Conservation (phyloP, 2,113 vertebrate species). For the Stomatorhinus ivindoensis region DNA sequence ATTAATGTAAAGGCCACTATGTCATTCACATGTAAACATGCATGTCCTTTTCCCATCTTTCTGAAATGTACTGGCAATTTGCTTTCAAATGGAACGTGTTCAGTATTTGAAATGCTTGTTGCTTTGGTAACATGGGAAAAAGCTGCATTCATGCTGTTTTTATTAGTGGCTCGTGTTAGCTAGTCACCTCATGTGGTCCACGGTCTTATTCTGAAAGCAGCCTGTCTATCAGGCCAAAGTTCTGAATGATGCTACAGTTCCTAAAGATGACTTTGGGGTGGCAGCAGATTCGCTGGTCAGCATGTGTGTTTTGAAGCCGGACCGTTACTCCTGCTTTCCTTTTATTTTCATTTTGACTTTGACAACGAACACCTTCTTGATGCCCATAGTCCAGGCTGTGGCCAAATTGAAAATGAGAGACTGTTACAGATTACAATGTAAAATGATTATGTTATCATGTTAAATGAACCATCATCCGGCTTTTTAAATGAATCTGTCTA, state of each 20-base stretch:
- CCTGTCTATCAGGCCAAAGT: not conserved
- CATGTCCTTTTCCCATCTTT: not conserved
- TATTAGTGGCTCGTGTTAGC: not conserved
- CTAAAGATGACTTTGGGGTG: not conserved
- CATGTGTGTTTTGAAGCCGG: not conserved
- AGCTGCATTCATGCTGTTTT: not conserved
- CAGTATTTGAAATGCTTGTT: not conserved
- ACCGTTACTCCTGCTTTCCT: not conserved
- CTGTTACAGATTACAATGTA: not conserved
- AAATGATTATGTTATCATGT: not conserved
- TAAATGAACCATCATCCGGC: not conserved
- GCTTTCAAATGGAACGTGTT: not conserved
- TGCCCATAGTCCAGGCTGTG: not conserved
- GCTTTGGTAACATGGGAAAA: not conserved
- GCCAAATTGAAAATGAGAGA: not conserved
- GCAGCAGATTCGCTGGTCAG: not conserved
- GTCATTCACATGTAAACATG: not conserved
- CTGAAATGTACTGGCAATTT: not conserved
- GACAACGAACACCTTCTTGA: not conserved
- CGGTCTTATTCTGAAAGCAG: not conserved
- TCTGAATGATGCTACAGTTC: not conserved
- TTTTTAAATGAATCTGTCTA: not conserved
- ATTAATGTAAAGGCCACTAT: not conserved
- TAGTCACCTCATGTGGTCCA: not conserved
- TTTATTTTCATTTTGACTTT: not conserved